Percentiles rank a stretch among this genome's conserved stretches.
Conservation (phyloP, 1,140 invertebrate genomes). For the Platyscapa corneri region DNA sequence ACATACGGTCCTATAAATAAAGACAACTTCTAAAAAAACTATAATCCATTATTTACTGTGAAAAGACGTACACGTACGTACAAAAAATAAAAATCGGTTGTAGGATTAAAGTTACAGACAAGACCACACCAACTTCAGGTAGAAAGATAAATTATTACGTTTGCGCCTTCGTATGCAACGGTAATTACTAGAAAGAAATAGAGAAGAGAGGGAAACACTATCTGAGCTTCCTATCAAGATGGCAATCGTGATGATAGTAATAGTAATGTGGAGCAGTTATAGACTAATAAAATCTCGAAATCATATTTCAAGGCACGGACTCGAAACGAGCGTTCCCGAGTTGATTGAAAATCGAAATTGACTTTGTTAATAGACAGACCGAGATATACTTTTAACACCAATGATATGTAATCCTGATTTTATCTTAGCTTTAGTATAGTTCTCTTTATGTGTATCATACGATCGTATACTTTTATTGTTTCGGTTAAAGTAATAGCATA, state of each 20-base stretch:
- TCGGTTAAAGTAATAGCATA: not conserved
- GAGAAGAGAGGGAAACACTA: not conserved
- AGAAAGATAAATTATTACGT: not conserved
- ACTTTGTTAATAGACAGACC: not conserved
- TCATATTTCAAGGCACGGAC: not conserved
- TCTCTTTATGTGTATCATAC: not conserved
- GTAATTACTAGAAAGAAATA: not conserved
- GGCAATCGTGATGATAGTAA: not conserved
- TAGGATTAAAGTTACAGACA: not conserved
- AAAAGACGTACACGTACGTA: not conserved
- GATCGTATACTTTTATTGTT: not conserved
- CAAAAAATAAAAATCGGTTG: not conserved
- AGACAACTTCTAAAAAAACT: not conserved
- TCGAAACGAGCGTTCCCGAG: not conserved
- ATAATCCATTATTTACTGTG: not conserved
- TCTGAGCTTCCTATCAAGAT: not conserved
- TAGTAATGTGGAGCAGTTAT: not conserved
- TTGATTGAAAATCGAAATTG: not conserved
- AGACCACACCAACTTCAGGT: not conserved
- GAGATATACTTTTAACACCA: not conserved
- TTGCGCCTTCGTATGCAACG: not conserved
- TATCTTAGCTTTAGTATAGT: not conserved
- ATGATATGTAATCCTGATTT: not conserved
- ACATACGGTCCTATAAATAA: not conserved
- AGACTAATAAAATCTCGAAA: not conserved